Percentiles rank a stretch among this genome's conserved stretches.
Conservation (phyloP, 2,888 invertebrate species). For the Caenorhabditis sp. region DNA sequence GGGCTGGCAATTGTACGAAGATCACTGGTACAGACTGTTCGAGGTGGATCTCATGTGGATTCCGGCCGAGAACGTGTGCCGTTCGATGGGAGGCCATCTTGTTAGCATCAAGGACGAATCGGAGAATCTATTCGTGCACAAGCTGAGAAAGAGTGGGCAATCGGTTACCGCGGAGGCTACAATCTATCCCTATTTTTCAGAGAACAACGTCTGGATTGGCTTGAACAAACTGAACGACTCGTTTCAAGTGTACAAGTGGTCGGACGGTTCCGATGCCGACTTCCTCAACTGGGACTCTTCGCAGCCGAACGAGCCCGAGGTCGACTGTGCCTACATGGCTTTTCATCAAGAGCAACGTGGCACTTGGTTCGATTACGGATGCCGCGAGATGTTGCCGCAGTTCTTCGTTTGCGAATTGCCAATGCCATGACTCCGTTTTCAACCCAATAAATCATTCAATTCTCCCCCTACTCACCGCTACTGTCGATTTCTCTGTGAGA, state of each 20-base stretch:
- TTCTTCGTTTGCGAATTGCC: constrained; percentile 75
- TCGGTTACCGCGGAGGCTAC: neutral
- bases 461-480: constrained; percentile 38
- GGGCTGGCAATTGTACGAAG: constrained; percentile 74
- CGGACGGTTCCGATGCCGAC: constrained; percentile 65
- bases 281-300: constrained; percentile 67
- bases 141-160: constrained; percentile 70
- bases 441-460: neutral
- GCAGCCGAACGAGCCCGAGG: constrained; percentile 52
- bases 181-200: constrained; percentile 51
- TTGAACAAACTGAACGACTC: constrained; percentile 73
- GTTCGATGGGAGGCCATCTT: constrained; percentile 75
- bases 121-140: constrained; percentile 75
- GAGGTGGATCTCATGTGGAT: constrained; percentile 76
- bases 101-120: constrained; percentile 71
- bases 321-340: constrained; percentile 77
- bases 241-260: constrained; percentile 74
- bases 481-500: constrained; percentile 72
- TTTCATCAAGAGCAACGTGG: constrained; percentile 76
- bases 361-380: constrained; percentile 78
- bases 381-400: constrained; percentile 73
- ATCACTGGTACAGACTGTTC: constrained; percentile 75
- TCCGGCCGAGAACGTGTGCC: constrained; percentile 76
- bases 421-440: constrained; percentile 43
- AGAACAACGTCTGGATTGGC: constrained; percentile 78